Evolutionary conservation across 2,113 vertebrate genomes (phyloP).

Genomic region (Vanacampus margaritifer): DNA sequence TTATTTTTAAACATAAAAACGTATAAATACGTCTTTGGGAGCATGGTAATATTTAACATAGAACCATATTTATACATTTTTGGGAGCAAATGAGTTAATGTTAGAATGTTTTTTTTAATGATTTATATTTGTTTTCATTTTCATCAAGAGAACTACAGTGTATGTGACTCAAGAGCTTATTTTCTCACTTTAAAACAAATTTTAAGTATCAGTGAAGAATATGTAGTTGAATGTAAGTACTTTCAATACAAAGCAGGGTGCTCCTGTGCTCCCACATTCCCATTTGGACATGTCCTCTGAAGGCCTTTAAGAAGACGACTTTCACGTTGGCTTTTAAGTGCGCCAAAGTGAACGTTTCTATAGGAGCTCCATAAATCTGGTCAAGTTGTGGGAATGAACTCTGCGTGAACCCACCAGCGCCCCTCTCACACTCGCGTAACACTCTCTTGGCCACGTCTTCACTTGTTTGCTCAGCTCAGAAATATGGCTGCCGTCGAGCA

Average conservation of each 20-base stretch:
- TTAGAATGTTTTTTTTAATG: too few species aligned
- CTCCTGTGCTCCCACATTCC: conserved; percentile 1
- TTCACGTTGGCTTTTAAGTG: conserved; percentile 17
- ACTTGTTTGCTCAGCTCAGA: conserved; percentile 18
- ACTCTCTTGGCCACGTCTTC: conserved; percentile 17
- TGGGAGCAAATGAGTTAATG: too few species aligned
- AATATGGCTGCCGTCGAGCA: neutral
- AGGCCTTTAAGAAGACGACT: conserved; percentile 22
- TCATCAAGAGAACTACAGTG: too few species aligned
- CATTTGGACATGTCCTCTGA: conserved; percentile 29
- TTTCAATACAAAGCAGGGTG: conserved; percentile 3
- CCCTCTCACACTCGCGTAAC: conserved; percentile 16
- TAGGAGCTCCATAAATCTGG: conserved; percentile 49
- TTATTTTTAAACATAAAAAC: too few species aligned
- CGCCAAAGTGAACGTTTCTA: conserved; percentile 31
- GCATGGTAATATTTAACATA: too few species aligned
- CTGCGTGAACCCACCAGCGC: conserved; percentile 32
- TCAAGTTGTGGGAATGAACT: conserved; percentile 43
- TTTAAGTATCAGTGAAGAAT: conserved; percentile 6
- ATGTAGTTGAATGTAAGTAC: neutral
- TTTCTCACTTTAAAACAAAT: neutral
- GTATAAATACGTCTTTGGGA: too few species aligned
- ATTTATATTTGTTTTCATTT: too few species aligned
- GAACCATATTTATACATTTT: too few species aligned
- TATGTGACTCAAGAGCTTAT: neutral